Percentiles rank a stretch among this genome's conserved stretches.
phyloP scores from a whole-genome alignment of 1,140 invertebrate species.

The Papilio machaon region DNA sequence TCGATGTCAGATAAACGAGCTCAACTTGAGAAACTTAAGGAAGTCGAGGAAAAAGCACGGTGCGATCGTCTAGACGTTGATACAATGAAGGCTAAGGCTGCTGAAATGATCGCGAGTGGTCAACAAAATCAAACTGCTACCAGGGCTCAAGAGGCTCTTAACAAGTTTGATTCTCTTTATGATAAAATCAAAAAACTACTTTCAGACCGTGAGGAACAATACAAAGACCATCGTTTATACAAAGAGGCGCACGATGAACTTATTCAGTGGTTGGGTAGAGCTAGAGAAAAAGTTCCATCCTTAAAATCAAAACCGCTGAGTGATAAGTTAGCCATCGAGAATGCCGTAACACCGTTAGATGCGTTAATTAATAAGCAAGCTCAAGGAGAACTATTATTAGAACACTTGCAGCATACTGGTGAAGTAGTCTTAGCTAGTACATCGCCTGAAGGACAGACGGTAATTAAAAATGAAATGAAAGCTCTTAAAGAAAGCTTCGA shows the following conservation, averaged over 20 bases:
- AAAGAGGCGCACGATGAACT: constrained; percentile 95
- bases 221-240: constrained; percentile 92
- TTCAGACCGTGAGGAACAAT: constrained; percentile 91
- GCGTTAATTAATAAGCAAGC: constrained; percentile 94
- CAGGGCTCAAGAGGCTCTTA: constrained; percentile 92
- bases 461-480: constrained; percentile 92
- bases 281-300: constrained; percentile 94
- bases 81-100: constrained; percentile 91
- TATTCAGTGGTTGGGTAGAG: constrained; percentile 91
- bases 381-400: constrained; percentile 93
- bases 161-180: constrained; percentile 89
- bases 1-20: constrained; percentile 92
- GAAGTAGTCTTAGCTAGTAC: constrained; percentile 93
- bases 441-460: constrained; percentile 89
- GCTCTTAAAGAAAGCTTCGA: constrained; percentile 93
- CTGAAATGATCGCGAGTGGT: constrained; percentile 93
- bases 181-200: constrained; percentile 88
- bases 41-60: constrained; percentile 93
- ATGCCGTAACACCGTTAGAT: constrained; percentile 92
- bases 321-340: constrained; percentile 94
- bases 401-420: constrained; percentile 92
- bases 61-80: constrained; percentile 97
- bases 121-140: constrained; percentile 91
- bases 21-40: constrained; percentile 93
- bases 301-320: constrained; percentile 92